Conservation (phyloP, 2,113 vertebrate genomes). For the Paedocypris sp. region DNA sequence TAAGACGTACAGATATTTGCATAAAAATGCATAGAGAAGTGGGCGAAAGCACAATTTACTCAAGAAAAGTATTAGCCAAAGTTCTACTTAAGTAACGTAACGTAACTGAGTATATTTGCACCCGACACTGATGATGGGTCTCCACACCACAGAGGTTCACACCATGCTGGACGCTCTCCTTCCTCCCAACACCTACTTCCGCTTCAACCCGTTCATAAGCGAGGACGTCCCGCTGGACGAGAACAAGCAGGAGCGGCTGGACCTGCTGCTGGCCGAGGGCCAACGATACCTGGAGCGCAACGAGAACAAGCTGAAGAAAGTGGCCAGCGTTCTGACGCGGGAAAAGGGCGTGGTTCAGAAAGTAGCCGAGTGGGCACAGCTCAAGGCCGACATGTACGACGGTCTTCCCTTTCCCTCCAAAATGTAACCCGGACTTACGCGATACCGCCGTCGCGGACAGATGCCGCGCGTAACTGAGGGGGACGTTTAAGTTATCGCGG, state of each 20-base stretch:
- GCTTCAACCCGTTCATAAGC: constrained; percentile 88
- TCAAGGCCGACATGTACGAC: constrained; percentile 86
- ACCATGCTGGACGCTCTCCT: constrained; percentile 87
- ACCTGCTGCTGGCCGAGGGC: constrained; percentile 75
- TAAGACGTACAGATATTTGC: too few relatives aligned
- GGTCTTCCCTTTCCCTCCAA: constrained; percentile 76
- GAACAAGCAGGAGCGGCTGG: constrained; percentile 78
- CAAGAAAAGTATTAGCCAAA: too few relatives aligned
- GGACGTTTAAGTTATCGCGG: too few relatives aligned
- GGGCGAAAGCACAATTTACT: too few relatives aligned
- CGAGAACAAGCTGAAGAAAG: constrained; percentile 79
- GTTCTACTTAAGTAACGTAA: too few relatives aligned
- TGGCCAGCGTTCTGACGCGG: constrained; percentile 72
- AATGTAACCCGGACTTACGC: too few relatives aligned
- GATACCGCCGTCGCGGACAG: too few relatives aligned
- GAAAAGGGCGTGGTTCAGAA: constrained; percentile 78
- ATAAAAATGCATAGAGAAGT: too few relatives aligned
- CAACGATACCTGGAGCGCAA: constrained; percentile 81
- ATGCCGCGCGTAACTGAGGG: too few relatives aligned
- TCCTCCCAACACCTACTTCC: constrained; percentile 83
- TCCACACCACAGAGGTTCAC: constrained; percentile 75
- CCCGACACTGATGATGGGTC: too few relatives aligned
- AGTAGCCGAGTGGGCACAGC: constrained; percentile 77
- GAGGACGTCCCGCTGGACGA: constrained; percentile 90
- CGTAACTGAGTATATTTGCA: too few relatives aligned